Conservation (phyloP, 2,797 vertebrate species). For the Garrulus glandarius region DNA sequence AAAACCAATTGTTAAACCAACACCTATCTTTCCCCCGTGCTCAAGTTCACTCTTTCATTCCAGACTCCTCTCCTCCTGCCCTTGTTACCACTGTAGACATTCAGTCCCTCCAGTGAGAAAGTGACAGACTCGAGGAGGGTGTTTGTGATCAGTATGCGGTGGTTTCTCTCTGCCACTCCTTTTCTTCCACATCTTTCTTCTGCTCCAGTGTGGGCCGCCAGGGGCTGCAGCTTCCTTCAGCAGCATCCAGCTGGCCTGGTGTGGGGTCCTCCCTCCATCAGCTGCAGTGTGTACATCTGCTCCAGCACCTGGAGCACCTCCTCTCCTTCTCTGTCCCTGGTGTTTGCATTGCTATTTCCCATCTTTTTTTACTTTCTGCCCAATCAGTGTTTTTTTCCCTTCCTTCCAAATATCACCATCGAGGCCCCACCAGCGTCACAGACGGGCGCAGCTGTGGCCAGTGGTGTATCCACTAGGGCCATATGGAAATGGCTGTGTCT, state of each 20-base stretch:
- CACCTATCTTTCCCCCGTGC: background rate
- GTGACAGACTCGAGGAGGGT: accelerated
- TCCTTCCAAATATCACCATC: background rate
- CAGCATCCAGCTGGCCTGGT: background rate
- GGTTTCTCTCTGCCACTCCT: background rate
- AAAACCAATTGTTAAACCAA: background rate
- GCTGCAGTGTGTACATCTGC: background rate
- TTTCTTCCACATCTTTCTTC: background rate
- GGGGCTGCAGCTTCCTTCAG: too few species aligned
- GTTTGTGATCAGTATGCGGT: background rate
- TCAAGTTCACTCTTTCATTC: background rate
- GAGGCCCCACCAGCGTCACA: background rate
- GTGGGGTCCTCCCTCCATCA: background rate
- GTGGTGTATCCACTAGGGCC: background rate
- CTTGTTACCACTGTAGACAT: too few species aligned
- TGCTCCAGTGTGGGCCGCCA: background rate
- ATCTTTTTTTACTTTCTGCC: background rate
- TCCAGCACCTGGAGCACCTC: background rate
- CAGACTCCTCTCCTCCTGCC: background rate
- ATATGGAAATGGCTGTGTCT: background rate
- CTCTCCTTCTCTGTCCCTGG: background rate
- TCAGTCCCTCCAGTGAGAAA: background rate
- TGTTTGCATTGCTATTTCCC: background rate
- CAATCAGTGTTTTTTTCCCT: background rate
- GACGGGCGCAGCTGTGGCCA: background rate